Conservation (phyloP, 1,140 invertebrate species). For the Pseudachorutes palmiensis region DNA sequence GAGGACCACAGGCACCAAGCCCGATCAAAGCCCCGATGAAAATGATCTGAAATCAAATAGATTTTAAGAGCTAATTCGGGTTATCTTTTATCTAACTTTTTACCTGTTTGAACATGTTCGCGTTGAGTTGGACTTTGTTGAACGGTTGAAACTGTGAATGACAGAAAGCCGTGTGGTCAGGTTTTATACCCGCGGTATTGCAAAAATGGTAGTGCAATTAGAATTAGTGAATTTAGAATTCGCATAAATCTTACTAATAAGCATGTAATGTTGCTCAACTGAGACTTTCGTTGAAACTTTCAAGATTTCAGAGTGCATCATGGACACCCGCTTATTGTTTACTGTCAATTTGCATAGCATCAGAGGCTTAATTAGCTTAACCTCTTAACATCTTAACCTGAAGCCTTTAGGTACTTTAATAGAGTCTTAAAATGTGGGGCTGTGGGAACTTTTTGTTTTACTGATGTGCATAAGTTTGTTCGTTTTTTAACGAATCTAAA, state of each 20-base stretch:
- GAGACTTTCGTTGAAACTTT: background rate
- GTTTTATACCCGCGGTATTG: background rate
- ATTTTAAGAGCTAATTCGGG: background rate
- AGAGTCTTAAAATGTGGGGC: no score
- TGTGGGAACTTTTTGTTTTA: no score
- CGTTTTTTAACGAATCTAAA: no score
- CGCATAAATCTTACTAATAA: background rate
- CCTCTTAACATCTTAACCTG: no score
- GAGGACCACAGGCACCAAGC: background rate
- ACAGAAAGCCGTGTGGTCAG: background rate
- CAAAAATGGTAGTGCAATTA: background rate
- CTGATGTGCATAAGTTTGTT: no score
- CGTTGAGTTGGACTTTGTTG: background rate
- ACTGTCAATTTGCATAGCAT: no score
- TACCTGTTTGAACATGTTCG: background rate
- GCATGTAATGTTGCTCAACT: background rate
- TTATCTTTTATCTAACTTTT: background rate
- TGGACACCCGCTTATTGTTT: no score
- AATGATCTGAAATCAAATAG: background rate
- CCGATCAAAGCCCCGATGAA: background rate
- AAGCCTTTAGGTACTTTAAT: no score
- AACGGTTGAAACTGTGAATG: background rate
- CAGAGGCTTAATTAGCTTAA: no score
- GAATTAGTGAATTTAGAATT: background rate
- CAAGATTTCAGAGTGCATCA: no score